phyloP scores from a whole-genome alignment of 2,797 vertebrate genomes.

The Phyllotis vaccarum region DNA sequence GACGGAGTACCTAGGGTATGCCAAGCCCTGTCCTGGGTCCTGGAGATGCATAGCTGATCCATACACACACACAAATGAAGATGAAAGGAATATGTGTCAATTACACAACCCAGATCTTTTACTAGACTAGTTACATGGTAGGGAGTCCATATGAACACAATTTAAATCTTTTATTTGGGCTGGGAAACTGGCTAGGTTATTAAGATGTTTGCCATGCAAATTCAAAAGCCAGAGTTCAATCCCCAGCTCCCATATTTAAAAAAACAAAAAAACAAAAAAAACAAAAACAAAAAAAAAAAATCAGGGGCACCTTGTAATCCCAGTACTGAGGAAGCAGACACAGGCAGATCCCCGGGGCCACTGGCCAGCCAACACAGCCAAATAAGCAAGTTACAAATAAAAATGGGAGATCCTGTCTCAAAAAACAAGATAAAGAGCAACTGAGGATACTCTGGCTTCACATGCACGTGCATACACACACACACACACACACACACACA shows the following conservation, averaged over 20 bases:
- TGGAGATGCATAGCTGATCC: background rate
- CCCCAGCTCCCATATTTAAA: background rate
- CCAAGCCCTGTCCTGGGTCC: constrained; percentile 57
- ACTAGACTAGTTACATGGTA: background rate
- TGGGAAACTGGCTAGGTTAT: background rate
- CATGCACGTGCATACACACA: too few relatives aligned
- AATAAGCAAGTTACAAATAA: background rate
- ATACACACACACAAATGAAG: constrained; percentile 22
- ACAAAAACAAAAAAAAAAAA: background rate
- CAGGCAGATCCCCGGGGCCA: background rate
- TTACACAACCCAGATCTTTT: constrained; percentile 33
- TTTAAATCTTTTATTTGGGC: constrained; percentile 37
- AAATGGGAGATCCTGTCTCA: background rate
- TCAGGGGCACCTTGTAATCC: background rate
- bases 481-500: too few relatives aligned
- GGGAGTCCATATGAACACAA: background rate
- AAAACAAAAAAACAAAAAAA: too few relatives aligned
- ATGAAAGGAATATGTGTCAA: background rate
- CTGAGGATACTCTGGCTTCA: background rate
- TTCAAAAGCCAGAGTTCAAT: background rate
- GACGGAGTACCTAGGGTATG: constrained; percentile 41
- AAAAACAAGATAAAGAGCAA: background rate
- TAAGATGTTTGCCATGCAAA: background rate
- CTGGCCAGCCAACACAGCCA: background rate
- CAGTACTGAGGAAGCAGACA: background rate